Evolutionary conservation across 2,797 vertebrate genomes (phyloP).

Genomic region (Gambelia wislizenii): DNA sequence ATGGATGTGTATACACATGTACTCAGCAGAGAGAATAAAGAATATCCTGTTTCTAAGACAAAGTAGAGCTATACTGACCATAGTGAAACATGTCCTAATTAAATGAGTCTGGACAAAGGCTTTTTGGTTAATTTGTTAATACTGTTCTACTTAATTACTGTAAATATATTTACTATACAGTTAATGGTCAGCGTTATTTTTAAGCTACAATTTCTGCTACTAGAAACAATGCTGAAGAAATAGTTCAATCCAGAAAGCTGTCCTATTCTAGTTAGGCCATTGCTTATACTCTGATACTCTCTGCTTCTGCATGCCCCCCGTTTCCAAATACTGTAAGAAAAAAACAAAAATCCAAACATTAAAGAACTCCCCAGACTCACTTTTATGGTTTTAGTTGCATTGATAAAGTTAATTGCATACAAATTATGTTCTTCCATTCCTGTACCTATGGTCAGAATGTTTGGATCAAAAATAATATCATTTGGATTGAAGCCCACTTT

Average conservation of each 20-base stretch:
- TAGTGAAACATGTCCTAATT: not conserved
- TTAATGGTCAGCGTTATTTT: slow-evolving; percentile 26
- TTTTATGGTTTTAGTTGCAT: slow-evolving; percentile 90
- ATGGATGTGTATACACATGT: too few relatives aligned
- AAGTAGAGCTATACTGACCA: not conserved
- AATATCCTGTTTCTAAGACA: not conserved
- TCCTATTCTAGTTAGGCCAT: not conserved
- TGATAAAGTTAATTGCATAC: slow-evolving; percentile 92
- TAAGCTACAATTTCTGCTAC: slow-evolving; percentile 15
- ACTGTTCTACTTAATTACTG: slow-evolving; percentile 39
- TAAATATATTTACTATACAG: slow-evolving; percentile 27
- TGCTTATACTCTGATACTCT: not conserved
- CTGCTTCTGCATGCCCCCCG: not conserved
- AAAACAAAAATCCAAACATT: slow-evolving; percentile 19
- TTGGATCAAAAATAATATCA: slow-evolving; percentile 98
- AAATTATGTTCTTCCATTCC: slow-evolving; percentile 96
- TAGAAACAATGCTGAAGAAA: slow-evolving; percentile 1
- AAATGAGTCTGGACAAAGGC: slow-evolving; percentile 28
- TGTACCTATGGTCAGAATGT: slow-evolving; percentile 97
- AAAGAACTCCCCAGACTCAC: slow-evolving; percentile 76
- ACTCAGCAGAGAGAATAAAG: slow-evolving; percentile 4
- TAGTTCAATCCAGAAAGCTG: not conserved
- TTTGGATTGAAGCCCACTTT: slow-evolving; percentile 89
- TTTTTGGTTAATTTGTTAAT: slow-evolving; percentile 26
- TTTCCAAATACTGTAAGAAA: slow-evolving; percentile 12